Base-by-base conservation (phyloP, 92 coral and sea anemone genomes). In the Bergia puertoricense region DNA sequence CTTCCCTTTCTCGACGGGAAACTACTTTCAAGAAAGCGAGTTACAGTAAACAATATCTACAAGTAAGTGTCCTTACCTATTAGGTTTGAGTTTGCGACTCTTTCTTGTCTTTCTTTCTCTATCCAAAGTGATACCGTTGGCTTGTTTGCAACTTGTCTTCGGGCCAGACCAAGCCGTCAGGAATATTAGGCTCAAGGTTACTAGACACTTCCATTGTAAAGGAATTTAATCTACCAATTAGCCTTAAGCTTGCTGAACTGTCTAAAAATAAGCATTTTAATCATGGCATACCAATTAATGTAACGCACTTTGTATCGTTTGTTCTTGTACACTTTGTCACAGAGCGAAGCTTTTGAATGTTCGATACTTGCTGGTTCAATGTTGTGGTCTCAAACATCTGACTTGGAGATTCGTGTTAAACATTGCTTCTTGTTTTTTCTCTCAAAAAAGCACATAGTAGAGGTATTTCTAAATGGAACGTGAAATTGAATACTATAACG, bases 201-300 rank as follows among this genome's bases (percentile, higher is more conserved):
- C 57, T 46, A 6, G 79, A 51, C 87, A 16, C 79, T 69, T 10
- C 15, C 48, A 56, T 54, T 80, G 85, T 84, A 38, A 69, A 71
- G 77, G 78, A 83, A 83, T 69, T 84, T 46, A 84, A 84, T 84
- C 87, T 72, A 75, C 79, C 87, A 84, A 84, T 84, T 84, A 84
- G 10, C 8, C 78, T 46, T 74, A 71, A 84, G 59, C 65, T 69
- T 69, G 48, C 45, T 11, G 46, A 62, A 81, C 18, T 59, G 41
- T 59, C 74, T 57, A 3, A 59, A 62, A 81, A 62, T 80, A 57
- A 51, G 85, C 23, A 56, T 13, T 57, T 54, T 57, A 80, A 11
- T 80, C 85, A 80, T 81, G 71, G 23, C 69, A 8, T 20, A 23
- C 22, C 72, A 57, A 57, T 42, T 81, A 57, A 65, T 39, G 85